These are phyloP conservation scores for Neostethus bicornis DNA, from an alignment of 2,797 vertebrate genomes.

Conservation along the genomic window DNA sequence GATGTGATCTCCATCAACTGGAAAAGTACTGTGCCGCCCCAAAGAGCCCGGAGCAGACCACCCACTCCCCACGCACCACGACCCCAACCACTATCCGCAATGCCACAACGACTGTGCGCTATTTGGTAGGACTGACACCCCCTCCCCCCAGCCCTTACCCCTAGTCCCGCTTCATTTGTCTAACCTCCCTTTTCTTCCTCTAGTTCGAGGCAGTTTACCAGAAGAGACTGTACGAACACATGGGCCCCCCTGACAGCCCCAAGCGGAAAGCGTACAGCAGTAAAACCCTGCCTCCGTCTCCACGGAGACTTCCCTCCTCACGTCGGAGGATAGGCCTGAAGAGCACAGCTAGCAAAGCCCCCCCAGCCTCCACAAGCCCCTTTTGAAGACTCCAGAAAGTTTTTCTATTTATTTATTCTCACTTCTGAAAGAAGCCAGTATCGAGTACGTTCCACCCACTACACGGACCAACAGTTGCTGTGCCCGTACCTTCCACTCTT, in stretches of 20 bases:
- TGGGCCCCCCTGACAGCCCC: slow-evolving; percentile 40
- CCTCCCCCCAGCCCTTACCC: background rate
- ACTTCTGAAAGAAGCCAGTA: too few relatives aligned
- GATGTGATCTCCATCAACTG: slow-evolving; percentile 72
- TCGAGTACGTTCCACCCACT: too few relatives aligned
- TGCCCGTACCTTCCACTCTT: too few relatives aligned
- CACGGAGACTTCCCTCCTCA: slow-evolving; percentile 7
- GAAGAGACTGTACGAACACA: slow-evolving; percentile 45
- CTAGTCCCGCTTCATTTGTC: slow-evolving; percentile 1
- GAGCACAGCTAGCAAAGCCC: slow-evolving; percentile 5
- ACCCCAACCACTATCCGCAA: slow-evolving; percentile 4
- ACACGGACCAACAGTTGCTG: too few relatives aligned
- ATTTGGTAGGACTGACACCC: slow-evolving; percentile 31
- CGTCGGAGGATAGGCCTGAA: slow-evolving; percentile 22
- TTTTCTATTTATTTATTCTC: too few relatives aligned
- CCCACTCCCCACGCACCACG: slow-evolving; percentile 27
- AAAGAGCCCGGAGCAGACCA: slow-evolving; percentile 34
- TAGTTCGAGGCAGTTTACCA: slow-evolving; percentile 57
- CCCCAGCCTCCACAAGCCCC: background rate
- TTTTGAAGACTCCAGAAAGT: too few relatives aligned
- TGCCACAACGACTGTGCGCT: background rate
- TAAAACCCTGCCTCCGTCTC: slow-evolving; percentile 24
- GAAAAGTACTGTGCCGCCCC: slow-evolving; percentile 77
- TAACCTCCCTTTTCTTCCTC: slow-evolving; percentile 10
- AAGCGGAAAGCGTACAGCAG: slow-evolving; percentile 48